phyloP scores from a whole-genome alignment of 2,797 vertebrate species.

The Xenops minutus region DNA sequence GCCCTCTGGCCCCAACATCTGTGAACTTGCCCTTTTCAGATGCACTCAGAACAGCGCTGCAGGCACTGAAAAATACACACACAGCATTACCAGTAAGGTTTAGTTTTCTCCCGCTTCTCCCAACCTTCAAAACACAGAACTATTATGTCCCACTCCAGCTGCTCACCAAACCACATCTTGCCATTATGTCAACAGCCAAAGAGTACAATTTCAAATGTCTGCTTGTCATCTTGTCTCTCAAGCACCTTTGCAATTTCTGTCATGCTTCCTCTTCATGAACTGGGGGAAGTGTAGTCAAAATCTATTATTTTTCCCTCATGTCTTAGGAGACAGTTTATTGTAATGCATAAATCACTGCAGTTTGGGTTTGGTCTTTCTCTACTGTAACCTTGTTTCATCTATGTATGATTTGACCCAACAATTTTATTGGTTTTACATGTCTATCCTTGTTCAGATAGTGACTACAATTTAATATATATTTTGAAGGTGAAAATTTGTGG shows the following conservation, averaged over 20 bases:
- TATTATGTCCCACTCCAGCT: not conserved
- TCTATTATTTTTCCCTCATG: not conserved
- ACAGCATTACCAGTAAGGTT: not conserved
- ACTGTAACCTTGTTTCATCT: not conserved
- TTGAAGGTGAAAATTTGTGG: not conserved
- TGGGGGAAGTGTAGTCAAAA: not conserved
- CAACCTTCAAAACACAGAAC: not conserved
- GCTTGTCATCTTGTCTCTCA: not conserved
- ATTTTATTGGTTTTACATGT: not conserved
- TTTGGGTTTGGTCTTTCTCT: not conserved
- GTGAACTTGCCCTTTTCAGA: slow-evolving; percentile 33
- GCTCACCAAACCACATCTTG: not conserved
- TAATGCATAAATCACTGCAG: not conserved
- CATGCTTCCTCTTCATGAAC: not conserved
- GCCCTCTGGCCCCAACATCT: slow-evolving; percentile 43
- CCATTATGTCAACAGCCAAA: not conserved
- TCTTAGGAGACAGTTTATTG: not conserved
- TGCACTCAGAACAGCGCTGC: not conserved
- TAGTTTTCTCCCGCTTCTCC: not conserved
- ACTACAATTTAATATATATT: not conserved
- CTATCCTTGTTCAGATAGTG: not conserved
- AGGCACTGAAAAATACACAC: not conserved
- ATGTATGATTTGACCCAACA: not conserved
- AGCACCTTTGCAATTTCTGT: not conserved
- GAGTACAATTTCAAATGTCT: not conserved